Evolutionary conservation across 2,113 vertebrate genomes (phyloP).

Genomic region (Otolemur garnettii): DNA sequence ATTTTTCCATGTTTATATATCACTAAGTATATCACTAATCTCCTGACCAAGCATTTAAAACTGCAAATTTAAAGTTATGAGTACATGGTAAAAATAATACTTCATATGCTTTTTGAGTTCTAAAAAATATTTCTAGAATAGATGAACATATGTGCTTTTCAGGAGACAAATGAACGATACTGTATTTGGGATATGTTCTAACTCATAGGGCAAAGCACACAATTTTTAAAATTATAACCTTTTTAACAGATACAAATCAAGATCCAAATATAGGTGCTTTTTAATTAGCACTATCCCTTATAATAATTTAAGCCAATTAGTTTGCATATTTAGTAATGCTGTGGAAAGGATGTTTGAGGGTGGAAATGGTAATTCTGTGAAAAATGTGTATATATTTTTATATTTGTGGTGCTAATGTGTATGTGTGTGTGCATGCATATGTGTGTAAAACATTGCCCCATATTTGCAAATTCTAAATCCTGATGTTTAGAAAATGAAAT

Average conservation of each 20-base stretch:
- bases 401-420: slow-evolving; percentile 36
- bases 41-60: neutral
- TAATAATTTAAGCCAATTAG: slow-evolving; percentile 36
- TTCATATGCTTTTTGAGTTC: neutral
- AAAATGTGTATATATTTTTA: neutral
- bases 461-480: slow-evolving; percentile 45
- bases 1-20: neutral
- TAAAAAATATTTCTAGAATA: slow-evolving; percentile 18
- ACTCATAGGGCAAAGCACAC: neutral
- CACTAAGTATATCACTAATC: neutral
- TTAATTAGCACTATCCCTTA: neutral
- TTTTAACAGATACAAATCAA: slow-evolving; percentile 40
- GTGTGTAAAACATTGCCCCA: neutral
- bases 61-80: neutral
- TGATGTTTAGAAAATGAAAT: slow-evolving; percentile 42
- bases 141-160: neutral
- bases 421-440: no score
- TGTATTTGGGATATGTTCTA: neutral
- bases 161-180: neutral
- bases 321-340: slow-evolving; percentile 58
- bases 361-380: slow-evolving; percentile 47
- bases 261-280: slow-evolving; percentile 20
- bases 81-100: neutral
- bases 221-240: slow-evolving; percentile 34
- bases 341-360: slow-evolving; percentile 57